Conservation (phyloP, 2,797 vertebrate genomes). For the Rhabdophis nuchalis region DNA sequence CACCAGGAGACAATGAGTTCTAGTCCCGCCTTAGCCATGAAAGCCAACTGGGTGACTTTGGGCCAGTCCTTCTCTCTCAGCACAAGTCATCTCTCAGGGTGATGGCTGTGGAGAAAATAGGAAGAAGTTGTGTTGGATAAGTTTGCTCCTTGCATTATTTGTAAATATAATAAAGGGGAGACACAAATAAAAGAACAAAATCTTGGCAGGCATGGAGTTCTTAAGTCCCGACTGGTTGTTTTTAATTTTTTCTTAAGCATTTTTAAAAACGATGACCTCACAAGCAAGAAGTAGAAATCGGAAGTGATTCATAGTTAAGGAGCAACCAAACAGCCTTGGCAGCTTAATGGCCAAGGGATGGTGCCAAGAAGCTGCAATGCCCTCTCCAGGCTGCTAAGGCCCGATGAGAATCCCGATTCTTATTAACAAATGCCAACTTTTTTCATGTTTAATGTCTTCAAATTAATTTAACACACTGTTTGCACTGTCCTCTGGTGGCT, state of each 20-base stretch:
- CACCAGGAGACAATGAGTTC: rapidly evolving
- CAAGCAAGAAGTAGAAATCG: not conserved
- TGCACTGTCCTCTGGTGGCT: constrained; percentile 35
- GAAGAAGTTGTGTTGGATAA: not conserved
- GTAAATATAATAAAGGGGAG: not conserved
- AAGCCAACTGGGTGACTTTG: not conserved
- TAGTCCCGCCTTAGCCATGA: not conserved
- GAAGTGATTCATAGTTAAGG: not conserved
- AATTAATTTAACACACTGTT: constrained; percentile 9
- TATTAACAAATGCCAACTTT: not conserved
- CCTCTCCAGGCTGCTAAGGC: not conserved
- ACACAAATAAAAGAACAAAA: not conserved
- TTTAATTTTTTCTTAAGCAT: not conserved
- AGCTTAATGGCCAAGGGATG: not conserved
- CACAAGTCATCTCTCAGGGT: not conserved
- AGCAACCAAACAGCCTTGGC: not conserved
- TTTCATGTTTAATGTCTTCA: not conserved
- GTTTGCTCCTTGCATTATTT: not conserved
- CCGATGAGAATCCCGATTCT: not conserved
- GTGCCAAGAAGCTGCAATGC: not conserved
- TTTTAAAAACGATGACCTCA: not conserved
- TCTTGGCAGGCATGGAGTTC: not conserved
- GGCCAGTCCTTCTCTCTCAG: not conserved
- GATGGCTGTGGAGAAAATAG: not conserved
- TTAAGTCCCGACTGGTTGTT: not conserved